phyloP scores from a whole-genome alignment of 2,888 invertebrate species.

The Dione vanillae region DNA sequence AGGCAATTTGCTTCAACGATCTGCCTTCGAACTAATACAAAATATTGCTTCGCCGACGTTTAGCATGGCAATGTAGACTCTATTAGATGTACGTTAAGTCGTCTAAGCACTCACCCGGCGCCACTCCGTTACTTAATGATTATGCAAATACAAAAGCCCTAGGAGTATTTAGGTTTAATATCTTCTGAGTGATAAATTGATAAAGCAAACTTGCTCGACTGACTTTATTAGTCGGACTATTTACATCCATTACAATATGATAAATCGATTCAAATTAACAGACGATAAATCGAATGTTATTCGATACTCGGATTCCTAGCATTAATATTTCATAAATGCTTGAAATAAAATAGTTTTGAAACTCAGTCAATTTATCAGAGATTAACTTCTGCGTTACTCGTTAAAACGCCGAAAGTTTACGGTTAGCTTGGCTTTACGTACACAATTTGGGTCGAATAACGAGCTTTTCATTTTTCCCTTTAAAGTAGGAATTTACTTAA shows the following conservation, averaged over 20 bases:
- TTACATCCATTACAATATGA: conserved; percentile 45
- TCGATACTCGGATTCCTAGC: conserved; percentile 15
- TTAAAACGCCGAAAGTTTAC: conserved; percentile 64
- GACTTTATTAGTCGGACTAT: conserved; percentile 48
- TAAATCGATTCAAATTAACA: conserved; percentile 41
- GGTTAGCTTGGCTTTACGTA: conserved; percentile 60
- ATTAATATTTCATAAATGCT: conserved; percentile 28
- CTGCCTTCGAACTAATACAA: conserved; percentile 70
- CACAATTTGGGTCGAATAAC: conserved; percentile 63
- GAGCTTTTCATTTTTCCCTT: conserved; percentile 63
- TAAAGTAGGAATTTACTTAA: conserved; percentile 60
- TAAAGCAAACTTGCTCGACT: conserved; percentile 51
- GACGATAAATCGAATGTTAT: conserved; percentile 27
- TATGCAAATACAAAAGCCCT: conserved; percentile 66
- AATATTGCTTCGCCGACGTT: conserved; percentile 58
- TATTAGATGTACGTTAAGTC: conserved; percentile 50
- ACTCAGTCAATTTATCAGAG: conserved; percentile 52
- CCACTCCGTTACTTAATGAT: conserved; percentile 57
- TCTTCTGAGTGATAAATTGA: conserved; percentile 59
- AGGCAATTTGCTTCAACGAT: conserved; percentile 74
- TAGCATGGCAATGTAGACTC: conserved; percentile 54
- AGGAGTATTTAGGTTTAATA: conserved; percentile 62
- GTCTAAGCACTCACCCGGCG: conserved; percentile 40
- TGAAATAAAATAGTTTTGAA: conserved; percentile 42
- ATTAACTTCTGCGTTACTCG: conserved; percentile 56